Conservation (phyloP, 1,140 invertebrate genomes). For the Camponotus floridanus region DNA sequence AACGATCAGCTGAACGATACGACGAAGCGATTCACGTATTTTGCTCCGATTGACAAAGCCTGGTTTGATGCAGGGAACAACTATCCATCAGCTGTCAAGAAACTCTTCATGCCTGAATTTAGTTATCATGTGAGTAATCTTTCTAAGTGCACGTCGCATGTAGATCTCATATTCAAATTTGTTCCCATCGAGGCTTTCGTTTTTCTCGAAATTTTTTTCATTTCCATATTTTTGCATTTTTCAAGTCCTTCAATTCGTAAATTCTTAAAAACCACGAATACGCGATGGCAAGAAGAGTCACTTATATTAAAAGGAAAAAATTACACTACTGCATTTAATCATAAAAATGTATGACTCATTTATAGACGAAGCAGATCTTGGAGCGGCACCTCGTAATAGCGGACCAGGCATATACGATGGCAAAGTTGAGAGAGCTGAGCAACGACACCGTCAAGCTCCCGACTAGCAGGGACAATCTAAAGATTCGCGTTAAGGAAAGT, state of each 20-base stretch:
- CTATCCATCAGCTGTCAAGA: conserved; percentile 93
- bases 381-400: conserved; percentile 93
- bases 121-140: conserved; percentile 91
- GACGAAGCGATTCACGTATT: conserved; percentile 95
- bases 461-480: conserved; percentile 90
- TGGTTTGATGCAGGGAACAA: conserved; percentile 91
- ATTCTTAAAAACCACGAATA: neutral
- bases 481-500: conserved; percentile 90
- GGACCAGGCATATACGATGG: conserved; percentile 91
- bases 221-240: neutral
- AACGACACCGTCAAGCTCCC: conserved; percentile 89
- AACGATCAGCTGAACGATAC: conserved; percentile 92
- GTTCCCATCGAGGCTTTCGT: neutral
- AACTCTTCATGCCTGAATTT: conserved; percentile 93
- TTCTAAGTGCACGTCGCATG: neutral
- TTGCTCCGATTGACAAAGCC: conserved; percentile 95
- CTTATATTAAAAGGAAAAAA: no score
- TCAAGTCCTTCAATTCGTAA: neutral
- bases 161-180: conserved; percentile 1
- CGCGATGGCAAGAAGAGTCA: neutral
- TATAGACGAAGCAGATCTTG: conserved; percentile 92
- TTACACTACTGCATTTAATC: neutral
- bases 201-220: neutral
- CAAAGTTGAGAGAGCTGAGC: conserved; percentile 89
- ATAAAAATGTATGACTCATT: conserved; percentile 62